A percentile compares a stretch with the other conserved stretches of the same genome.
Conservation (phyloP, 1,140 invertebrate species). For the Dreissena rostriformis region DNA sequence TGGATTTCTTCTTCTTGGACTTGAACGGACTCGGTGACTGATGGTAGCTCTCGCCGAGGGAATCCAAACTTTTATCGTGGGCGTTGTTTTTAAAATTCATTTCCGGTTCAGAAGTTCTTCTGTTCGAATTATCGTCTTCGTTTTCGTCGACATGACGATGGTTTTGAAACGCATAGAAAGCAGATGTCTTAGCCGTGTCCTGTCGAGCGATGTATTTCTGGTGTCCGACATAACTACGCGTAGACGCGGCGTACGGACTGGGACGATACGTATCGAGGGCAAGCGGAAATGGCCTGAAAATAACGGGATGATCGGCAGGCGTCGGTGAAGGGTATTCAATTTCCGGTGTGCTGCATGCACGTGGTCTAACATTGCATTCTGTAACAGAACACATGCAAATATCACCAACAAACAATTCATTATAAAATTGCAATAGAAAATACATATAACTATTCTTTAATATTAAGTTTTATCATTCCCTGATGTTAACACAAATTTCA, state of each 20-base stretch:
- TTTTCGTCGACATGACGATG: not conserved
- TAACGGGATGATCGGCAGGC: not conserved
- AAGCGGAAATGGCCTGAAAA: not conserved
- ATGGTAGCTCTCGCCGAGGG: slow-evolving; percentile 39
- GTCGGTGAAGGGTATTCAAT: slow-evolving; percentile 43
- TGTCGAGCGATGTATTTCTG: not conserved
- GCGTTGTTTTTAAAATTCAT: too few species aligned
- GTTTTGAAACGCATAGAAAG: not conserved
- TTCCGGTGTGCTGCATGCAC: slow-evolving; percentile 51
- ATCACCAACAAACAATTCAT: not conserved
- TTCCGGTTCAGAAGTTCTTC: too few species aligned
- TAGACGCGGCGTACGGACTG: not conserved
- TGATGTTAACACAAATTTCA: too few species aligned
- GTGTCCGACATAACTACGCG: not conserved
- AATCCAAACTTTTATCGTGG: slow-evolving; percentile 45
- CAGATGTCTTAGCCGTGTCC: too few species aligned
- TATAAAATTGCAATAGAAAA: not conserved
- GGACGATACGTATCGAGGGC: not conserved
- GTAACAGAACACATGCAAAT: slow-evolving; percentile 13
- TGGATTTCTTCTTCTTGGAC: slow-evolving; percentile 83
- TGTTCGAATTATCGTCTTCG: not conserved
- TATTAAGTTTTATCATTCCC: not conserved
- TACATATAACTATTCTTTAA: not conserved
- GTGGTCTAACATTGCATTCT: slow-evolving; percentile 24
- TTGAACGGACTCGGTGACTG: slow-evolving; percentile 40